Percentiles rank a stretch among this genome's conserved stretches.
Conservation (phyloP, 2,113 vertebrate species). For the Anseranas semipalmata region DNA sequence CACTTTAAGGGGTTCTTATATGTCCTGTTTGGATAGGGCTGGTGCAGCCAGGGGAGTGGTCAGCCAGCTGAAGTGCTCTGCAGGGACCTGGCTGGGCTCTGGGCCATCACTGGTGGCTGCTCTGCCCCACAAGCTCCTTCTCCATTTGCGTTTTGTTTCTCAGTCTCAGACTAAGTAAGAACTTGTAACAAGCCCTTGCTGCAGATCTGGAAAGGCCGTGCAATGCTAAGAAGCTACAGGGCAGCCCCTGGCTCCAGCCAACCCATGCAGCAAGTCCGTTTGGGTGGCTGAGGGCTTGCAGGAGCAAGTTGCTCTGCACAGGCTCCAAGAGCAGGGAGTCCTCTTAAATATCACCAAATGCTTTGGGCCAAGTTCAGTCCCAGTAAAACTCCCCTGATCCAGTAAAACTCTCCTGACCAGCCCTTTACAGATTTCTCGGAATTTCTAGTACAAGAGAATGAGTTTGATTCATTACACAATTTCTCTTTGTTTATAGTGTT, state of each 20-base stretch:
- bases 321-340: neutral
- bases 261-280: neutral
- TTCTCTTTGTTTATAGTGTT: neutral
- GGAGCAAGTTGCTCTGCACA: neutral
- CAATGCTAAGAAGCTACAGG: neutral
- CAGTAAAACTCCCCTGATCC: neutral
- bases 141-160: neutral
- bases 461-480: neutral
- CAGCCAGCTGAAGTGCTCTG: accelerated
- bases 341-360: neutral
- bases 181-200: neutral
- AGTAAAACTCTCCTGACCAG: neutral
- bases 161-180: neutral
- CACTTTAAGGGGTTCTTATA: neutral
- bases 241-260: neutral
- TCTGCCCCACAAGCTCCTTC: accelerated
- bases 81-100: neutral
- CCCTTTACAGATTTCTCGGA: neutral
- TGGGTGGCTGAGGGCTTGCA: accelerated
- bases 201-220: neutral
- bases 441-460: neutral
- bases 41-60: neutral
- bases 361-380: neutral
- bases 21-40: neutral
- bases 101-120: neutral